Conservation (phyloP, 2,888 invertebrate species). For the Leucophenga maculata region DNA sequence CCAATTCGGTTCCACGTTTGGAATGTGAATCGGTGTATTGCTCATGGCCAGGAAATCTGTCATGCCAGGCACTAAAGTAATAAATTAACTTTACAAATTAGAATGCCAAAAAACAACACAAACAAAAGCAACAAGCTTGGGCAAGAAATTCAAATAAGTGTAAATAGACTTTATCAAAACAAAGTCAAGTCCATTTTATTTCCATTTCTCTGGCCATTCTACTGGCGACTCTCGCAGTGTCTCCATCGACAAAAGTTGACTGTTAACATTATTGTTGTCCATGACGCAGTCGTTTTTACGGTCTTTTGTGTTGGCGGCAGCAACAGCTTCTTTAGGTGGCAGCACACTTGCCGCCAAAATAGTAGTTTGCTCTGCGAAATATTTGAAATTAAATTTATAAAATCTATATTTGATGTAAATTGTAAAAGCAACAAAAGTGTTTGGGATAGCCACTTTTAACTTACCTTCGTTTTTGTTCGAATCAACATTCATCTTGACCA, state of each 20-base stretch:
- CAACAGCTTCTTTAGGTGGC: no score
- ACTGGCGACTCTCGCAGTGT: conserved; percentile 95
- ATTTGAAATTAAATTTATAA: not conserved
- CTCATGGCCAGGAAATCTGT: conserved; percentile 85
- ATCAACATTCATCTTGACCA: no score
- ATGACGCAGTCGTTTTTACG: conserved; percentile 87
- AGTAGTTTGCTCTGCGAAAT: no score
- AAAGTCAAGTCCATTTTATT: conserved; percentile 68
- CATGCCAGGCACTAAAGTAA: conserved; percentile 85
- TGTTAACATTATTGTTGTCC: no score
- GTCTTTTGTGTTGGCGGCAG: conserved; percentile 70
- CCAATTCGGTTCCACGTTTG: conserved; percentile 79
- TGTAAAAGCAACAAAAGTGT: not conserved
- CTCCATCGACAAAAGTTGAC: conserved; percentile 89
- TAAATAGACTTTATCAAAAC: not conserved
- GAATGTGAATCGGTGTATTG: conserved; percentile 72
- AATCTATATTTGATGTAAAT: no score
- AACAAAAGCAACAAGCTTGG: no score
- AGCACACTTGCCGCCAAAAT: no score
- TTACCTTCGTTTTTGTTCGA: no score
- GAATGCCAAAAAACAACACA: no score
- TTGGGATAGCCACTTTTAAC: no score
- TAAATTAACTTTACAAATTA: not conserved
- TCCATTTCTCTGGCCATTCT: conserved; percentile 96
- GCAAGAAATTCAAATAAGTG: no score